Evolutionary conservation across 2,113 vertebrate species (phyloP), one percentile per base, ranked within the genome.

Genomic region (Tangachromis dhanisi): DNA sequence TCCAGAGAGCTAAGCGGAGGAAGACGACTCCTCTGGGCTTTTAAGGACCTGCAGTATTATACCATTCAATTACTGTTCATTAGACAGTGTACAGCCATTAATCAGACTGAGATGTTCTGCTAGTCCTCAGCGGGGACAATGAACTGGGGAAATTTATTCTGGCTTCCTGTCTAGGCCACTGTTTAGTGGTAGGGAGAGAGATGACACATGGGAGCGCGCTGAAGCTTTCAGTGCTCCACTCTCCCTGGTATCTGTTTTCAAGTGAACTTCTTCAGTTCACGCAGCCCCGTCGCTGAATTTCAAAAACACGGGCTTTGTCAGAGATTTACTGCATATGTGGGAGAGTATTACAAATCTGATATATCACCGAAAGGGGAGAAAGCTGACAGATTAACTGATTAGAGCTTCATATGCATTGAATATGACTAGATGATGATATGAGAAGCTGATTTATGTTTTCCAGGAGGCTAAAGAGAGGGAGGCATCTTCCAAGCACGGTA

Each of bases 11-110:
- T 12, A 66, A 89, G 88, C 83, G 80, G 87, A 93, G 71, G 85
- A 90, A 88, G 91, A 94, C 29, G 51, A 90, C 86, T 92, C 94
- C 93, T 93, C 88, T 93, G 91, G 93, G 95, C 90, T 94, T 95
- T 95, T 93, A 93, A 92, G 90, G 93, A 90, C 89, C 90, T 86
- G 87, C 95, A 94, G 92, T 93, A 93, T 93, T 92, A 93, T 93
- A 96, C 95, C 94, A 94, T 96, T 97, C 95, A 96, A 96, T 97
- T 96, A 95, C 96, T 96, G 95, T 95, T 96, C 95, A 96, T 96
- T 96, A 96, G 93, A 93, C 86, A 93, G 93, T 94, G 92, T 94
- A 92, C 92, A 90, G 91, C 91, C 96, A 96, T 96, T 96, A 95
- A 96, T 97, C 95, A 96, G 94, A 90, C 93, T 71, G 89, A 93